Evolutionary conservation across 2,888 invertebrate genomes (phyloP).

Genomic region (Heterodera filipjevi): DNA sequence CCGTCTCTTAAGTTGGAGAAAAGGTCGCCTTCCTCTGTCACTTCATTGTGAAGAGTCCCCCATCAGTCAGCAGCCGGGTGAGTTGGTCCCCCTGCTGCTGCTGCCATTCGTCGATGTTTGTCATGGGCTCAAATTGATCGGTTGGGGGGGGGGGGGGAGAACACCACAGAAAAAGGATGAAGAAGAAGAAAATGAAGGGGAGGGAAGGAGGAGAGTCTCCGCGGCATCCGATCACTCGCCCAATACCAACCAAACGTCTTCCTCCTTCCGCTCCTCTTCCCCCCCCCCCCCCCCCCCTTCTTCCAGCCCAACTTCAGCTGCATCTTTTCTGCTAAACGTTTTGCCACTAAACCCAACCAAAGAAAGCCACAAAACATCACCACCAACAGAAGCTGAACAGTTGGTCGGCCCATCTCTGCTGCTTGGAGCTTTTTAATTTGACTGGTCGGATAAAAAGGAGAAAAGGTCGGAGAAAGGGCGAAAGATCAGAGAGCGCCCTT

Average conservation of each 20-base stretch:
- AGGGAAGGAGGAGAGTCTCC: neutral
- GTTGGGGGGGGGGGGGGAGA: neutral
- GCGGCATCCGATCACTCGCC: neutral
- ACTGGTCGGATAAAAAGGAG: neutral
- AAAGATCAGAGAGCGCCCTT: neutral
- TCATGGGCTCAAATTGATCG: slow-evolving; percentile 12
- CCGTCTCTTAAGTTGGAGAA: neutral
- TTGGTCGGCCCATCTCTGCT: neutral
- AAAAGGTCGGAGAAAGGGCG: neutral
- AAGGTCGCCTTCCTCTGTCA: neutral
- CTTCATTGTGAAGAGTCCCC: neutral
- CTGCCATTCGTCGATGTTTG: slow-evolving; percentile 4
- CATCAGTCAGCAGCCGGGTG: neutral
- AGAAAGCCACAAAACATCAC: neutral
- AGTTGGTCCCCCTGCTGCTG: slow-evolving; percentile 12
- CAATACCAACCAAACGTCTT: neutral
- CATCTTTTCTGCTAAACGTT: neutral
- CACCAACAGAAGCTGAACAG: neutral
- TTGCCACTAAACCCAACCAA: neutral
- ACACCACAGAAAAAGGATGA: neutral
- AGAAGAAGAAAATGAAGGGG: neutral
- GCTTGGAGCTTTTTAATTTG: neutral
- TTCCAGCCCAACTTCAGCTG: neutral
- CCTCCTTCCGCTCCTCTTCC: neutral
- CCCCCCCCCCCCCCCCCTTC: neutral